phyloP scores from a whole-genome alignment of 2,888 invertebrate genomes.

The Chrysina gloriosa region DNA sequence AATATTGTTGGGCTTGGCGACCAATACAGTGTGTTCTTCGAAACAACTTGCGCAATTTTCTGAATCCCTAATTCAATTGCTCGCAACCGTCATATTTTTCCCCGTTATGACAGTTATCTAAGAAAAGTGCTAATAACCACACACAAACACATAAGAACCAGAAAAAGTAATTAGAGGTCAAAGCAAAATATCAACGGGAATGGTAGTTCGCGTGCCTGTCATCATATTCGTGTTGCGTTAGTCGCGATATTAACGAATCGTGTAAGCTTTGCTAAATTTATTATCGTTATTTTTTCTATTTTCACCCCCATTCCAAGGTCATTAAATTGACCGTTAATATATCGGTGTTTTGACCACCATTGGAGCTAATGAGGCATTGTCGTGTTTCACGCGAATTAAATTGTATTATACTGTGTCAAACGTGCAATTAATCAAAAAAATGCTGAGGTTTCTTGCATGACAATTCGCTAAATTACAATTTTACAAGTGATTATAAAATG shows the following conservation, averaged over 20 bases:
- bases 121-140: too few species aligned
- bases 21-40: too few species aligned
- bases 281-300: conserved; percentile 47
- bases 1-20: too few species aligned
- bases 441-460: not conserved
- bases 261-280: conserved; percentile 52
- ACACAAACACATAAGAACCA: not conserved
- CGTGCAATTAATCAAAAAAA: conserved; percentile 4
- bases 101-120: too few species aligned
- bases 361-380: conserved; percentile 23
- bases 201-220: conserved; percentile 18
- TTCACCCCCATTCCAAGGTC: conserved; percentile 29
- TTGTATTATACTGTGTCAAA: conserved; percentile 13
- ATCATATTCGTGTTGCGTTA: conserved; percentile 49
- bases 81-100: too few species aligned
- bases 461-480: too few species aligned
- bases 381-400: conserved; percentile 18
- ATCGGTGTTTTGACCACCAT: conserved; percentile 14
- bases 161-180: conserved; percentile 19
- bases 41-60: too few species aligned
- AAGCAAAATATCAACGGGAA: conserved; percentile 2
- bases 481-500: too few species aligned
- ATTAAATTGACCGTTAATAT: conserved; percentile 31
- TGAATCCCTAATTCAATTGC: too few species aligned
- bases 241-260: conserved; percentile 54